Evolutionary conservation across 2,888 invertebrate species (phyloP), one percentile per base, ranked within the genome.

Genomic region (Caenorhabditis panamensis): DNA sequence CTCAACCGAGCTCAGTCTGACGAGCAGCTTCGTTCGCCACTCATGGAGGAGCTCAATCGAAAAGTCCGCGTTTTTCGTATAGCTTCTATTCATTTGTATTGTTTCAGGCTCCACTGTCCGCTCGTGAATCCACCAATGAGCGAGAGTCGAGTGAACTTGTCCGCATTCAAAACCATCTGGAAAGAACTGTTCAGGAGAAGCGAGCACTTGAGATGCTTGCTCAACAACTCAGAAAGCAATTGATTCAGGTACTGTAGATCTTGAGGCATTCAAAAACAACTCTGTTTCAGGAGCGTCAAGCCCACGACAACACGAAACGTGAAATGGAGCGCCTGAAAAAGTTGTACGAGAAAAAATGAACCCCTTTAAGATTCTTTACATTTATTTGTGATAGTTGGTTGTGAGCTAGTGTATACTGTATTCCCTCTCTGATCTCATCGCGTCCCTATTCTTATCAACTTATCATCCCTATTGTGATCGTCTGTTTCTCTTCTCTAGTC

Each of bases 1-100:
- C 71, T 85, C 47, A 85, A 85, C 64, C 61, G 85, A 22, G 85
- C 85, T 26, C 85, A 85, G 51, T 85, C 85, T 0, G 83, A 85
- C 54, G 85, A 85, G 68, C 82, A 82, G 56, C 59, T 85, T 9
- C 54, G 83, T 16, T 78, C 83, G 8, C 82, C 83, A 18, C 59
- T 79, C 2, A 62, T 79, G 47, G 84, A 84, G 24, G 84, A 83
- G 37, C 54, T 80, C 11, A 54, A 71, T n/a, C 54, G 81, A 51
- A 81, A 81, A 62, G 31, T 31, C 4, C 4, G 31, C 31, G 4
- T 75, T 69, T 37, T n/a, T 47, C 18, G 5, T 36, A 11, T 20
- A 31, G 9, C 31, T 31, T 31, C 9, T 31, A 31, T 31, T 6
- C 4, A 31, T 31, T n/a, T n/a, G 18, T 24, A 24, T 58, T 66